phyloP scores from a whole-genome alignment of 2,888 invertebrate genomes.

The Platycheirus albimanus region DNA sequence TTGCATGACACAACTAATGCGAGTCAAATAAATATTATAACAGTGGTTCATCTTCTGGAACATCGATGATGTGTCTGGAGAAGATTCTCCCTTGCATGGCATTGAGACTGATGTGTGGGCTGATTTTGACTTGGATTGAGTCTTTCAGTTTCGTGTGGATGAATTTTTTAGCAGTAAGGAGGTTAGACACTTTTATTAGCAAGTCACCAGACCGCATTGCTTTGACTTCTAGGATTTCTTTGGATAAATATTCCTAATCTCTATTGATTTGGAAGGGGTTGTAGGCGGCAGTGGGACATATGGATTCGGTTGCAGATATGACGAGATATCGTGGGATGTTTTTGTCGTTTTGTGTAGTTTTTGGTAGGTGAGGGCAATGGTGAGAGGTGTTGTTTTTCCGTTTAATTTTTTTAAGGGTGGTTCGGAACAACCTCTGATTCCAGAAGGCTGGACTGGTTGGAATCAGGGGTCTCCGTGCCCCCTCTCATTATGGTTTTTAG shows the following conservation, averaged over 20 bases:
- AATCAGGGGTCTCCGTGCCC: too few relatives aligned
- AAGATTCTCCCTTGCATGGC: constrained; percentile 24
- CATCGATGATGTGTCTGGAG: constrained; percentile 10
- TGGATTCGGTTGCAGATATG: too few relatives aligned
- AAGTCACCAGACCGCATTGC: constrained; percentile 8
- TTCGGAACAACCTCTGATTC: too few relatives aligned
- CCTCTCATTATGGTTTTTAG: too few relatives aligned
- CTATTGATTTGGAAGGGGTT: constrained; percentile 19
- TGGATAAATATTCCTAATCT: constrained; percentile 2
- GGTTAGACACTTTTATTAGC: not conserved
- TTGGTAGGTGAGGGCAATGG: too few relatives aligned
- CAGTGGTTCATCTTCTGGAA: constrained; percentile 5
- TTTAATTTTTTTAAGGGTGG: too few relatives aligned
- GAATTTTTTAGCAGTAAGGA: not conserved
- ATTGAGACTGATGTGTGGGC: not conserved
- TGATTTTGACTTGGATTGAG: constrained; percentile 10
- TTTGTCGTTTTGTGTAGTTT: too few relatives aligned
- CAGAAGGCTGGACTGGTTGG: too few relatives aligned
- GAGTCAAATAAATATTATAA: too few relatives aligned
- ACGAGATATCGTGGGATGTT: too few relatives aligned
- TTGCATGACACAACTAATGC: too few relatives aligned
- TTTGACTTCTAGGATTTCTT: constrained; percentile 7
- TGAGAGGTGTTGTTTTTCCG: too few relatives aligned
- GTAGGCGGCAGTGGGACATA: not conserved
- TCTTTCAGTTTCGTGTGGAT: not conserved